Base-by-base conservation (phyloP, 2,888 invertebrate genomes). In the Dendrolimus pini region DNA sequence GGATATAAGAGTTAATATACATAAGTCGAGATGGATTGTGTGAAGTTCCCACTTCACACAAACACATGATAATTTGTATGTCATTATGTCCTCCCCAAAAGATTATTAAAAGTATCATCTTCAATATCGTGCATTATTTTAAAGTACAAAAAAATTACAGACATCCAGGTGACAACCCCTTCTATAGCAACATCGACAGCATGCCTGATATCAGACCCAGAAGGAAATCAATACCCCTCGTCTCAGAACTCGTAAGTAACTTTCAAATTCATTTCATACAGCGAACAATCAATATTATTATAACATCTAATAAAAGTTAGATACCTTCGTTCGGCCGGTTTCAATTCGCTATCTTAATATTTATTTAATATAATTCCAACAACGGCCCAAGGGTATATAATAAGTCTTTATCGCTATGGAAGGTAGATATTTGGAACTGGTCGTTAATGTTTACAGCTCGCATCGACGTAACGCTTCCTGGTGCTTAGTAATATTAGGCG, bases 171-270 rank as follows among this genome's bases (percentile, higher is more conserved):
- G 97, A 98, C 91, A 99, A 99, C 91, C 98, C 99, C 9, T 99
- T 99, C 93, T 99, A 99, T 93, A 98, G 98, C 89, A 98, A 98
- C 88, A 99, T 99, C 91, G 99, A 99, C 93, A 99, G 99, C 80
- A 99, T 98, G 97, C 99, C 99, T 56, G 99, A 99, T 86, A 99
- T 99, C 87, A 95, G 98, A 78, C 98, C 98, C 58, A 93, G 98
- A 76, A 93, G 98, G 81, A 99, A 99, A 91, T 98, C 98, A 57
- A 98, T 99, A 79, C 98, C 99, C 47, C 93, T 99, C 78, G 99
- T 99, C 75, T 99, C 99, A 62, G 99, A 99, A 92, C 94, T 99
- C 95, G 99, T 99, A 94, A 95, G 98, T 95, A 80, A 62, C 63
- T 58, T 67, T 78, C 62, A 62, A 68, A 52, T 47, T 47, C 12